A percentile compares a stretch with the other conserved stretches of the same genome.
These are phyloP conservation scores for Triplophysa tibetana DNA, from an alignment of 2,113 vertebrate genomes.

Conservation along the genomic window DNA sequence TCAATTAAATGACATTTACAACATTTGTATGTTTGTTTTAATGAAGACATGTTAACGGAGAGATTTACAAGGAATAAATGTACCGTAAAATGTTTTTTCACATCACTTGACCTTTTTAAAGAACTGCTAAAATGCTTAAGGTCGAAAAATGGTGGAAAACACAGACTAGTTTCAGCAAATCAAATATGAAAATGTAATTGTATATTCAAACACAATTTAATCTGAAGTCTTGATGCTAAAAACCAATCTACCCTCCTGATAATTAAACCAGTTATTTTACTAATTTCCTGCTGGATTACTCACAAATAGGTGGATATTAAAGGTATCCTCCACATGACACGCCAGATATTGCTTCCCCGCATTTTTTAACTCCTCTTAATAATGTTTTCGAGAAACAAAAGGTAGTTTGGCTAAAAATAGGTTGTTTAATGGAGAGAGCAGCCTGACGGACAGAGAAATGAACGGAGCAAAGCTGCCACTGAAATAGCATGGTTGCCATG, in stretches of 20 bases:
- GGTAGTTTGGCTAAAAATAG: constrained; percentile 60
- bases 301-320: constrained; percentile 25
- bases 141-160: background rate
- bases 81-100: background rate
- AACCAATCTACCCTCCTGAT: background rate
- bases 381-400: constrained; percentile 57
- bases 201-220: background rate
- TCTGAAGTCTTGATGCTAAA: background rate
- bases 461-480: constrained; percentile 36
- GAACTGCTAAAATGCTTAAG: background rate
- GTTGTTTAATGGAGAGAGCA: constrained; percentile 40
- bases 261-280: background rate
- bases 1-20: background rate
- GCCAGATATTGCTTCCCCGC: background rate
- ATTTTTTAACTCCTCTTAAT: constrained; percentile 44
- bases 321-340: constrained; percentile 22
- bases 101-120: background rate
- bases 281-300: constrained; percentile 6
- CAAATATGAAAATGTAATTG: background rate
- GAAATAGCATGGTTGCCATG: constrained; percentile 64
- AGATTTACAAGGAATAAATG: too few species aligned
- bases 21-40: background rate
- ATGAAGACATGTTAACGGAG: too few species aligned
- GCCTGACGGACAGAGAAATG: constrained; percentile 44
- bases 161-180: too few species aligned